Evolutionary conservation across 2,888 invertebrate genomes (phyloP), one percentile per base, ranked within the genome.

Genomic region (Dilophus febrilis): DNA sequence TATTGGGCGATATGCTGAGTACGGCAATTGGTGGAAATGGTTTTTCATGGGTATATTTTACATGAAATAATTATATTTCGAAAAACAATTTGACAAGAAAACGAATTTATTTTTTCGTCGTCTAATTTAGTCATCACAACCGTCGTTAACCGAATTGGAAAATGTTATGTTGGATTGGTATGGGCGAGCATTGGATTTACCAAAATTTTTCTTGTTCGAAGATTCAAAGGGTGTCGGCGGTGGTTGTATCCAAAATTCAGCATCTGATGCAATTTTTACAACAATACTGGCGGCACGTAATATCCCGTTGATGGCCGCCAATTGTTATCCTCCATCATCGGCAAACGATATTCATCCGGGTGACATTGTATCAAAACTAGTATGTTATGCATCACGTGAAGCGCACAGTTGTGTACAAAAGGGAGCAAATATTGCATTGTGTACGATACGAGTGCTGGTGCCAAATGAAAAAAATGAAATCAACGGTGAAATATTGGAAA

Each of bases 121-220:
- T 10, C 10, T 30, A 13, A 53, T 53, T 32, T 50, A 79, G 78
- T 70, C 75, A 45, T 63, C 80, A 4, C 76, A 78, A 49, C 84
- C 83, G 1, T 82, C 82, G 0, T 85, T 82, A 53, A 87, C 87
- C 1, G 88, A 88, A 59, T 64, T 88, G 34, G 87, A 88, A 64
- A 78, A 85, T 18, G 68, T 78, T 2, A 80, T 81, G 51, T 76
- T 86, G 77, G 82, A 90, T 56, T 88, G 88, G 88, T 63, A 88
- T 28, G 87, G 79, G 3, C 80, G 83, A 59, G 61, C 85, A 53
- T 59, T 88, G 19, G 72, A 72, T 14, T 64, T 90, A 12, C 88
- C 90, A 0, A 68, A 77, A 44, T 72, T 76, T 48, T 87, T 87
- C 53, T 65, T 86, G 2, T 36, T 41, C 17, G 77, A 77, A 52